phyloP scores from a whole-genome alignment of 2,888 invertebrate species.

The Chymomyza procnemis region DNA sequence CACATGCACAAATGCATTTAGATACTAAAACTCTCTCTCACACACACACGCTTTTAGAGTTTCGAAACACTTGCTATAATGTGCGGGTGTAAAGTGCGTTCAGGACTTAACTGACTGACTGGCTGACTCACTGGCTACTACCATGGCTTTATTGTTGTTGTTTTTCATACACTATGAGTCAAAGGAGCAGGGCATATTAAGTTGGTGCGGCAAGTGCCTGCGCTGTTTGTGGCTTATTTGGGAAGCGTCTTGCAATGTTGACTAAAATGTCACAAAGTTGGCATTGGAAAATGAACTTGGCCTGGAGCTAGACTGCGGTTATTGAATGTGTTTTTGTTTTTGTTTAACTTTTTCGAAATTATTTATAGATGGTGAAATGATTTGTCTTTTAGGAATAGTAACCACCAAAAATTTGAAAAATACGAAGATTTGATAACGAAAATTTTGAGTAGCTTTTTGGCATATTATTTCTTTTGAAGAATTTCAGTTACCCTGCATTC shows the following conservation, averaged over 20 bases:
- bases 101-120: background rate
- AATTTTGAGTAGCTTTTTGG: no score
- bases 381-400: no score
- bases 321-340: no score
- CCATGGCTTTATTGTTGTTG: background rate
- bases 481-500: no score
- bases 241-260: background rate
- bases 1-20: background rate
- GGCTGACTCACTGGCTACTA: conserved; percentile 10
- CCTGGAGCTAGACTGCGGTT: no score
- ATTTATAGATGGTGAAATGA: no score
- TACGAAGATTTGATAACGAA: no score
- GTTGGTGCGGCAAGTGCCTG: background rate
- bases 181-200: background rate
- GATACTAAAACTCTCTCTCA: background rate
- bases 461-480: no score
- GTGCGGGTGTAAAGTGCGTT: conserved; percentile 39
- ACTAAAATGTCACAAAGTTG: background rate
- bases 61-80: conserved; percentile 56
- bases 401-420: no score
- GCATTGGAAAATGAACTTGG: background rate
- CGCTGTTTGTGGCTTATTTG: no score
- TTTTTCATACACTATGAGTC: background rate
- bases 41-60: background rate
- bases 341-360: no score